Evolutionary conservation across 2,797 vertebrate species (phyloP).

Genomic region (Acrocephalus scirpaceus): DNA sequence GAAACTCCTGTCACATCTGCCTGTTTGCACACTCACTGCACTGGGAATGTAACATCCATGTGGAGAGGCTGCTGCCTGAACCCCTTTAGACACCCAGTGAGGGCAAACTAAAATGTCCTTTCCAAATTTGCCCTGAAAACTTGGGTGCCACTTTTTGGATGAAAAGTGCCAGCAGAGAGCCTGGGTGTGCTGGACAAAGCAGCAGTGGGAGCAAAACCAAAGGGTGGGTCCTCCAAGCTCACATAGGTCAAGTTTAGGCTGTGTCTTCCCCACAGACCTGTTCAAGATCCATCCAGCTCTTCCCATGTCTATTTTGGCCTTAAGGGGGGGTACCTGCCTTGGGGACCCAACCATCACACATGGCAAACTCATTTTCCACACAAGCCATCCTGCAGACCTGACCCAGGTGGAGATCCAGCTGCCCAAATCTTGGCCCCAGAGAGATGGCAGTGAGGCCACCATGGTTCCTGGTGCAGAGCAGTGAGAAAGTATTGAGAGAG

Average conservation of each 20-base stretch:
- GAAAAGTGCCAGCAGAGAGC: not conserved
- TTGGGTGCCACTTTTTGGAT: not conserved
- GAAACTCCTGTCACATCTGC: not conserved
- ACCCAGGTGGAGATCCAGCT: not conserved
- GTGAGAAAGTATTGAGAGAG: not conserved
- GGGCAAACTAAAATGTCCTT: not conserved
- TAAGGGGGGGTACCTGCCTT: not conserved
- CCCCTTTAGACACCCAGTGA: not conserved
- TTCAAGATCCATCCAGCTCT: not conserved
- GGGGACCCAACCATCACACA: not conserved
- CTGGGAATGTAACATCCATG: accelerated
- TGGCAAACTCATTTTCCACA: not conserved
- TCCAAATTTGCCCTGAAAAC: not conserved
- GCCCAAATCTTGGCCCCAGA: not conserved
- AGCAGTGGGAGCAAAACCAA: not conserved
- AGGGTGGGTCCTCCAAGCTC: not conserved
- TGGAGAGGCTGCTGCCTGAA: not conserved
- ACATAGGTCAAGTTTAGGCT: not conserved
- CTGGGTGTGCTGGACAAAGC: not conserved
- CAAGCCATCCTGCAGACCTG: not conserved
- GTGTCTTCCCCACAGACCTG: not conserved
- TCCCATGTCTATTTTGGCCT: not conserved
- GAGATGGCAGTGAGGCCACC: not conserved
- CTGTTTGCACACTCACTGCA: not conserved
- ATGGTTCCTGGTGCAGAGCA: accelerated